Evolutionary conservation across 2,888 invertebrate species (phyloP).

Genomic region (Candidula unifasciata): DNA sequence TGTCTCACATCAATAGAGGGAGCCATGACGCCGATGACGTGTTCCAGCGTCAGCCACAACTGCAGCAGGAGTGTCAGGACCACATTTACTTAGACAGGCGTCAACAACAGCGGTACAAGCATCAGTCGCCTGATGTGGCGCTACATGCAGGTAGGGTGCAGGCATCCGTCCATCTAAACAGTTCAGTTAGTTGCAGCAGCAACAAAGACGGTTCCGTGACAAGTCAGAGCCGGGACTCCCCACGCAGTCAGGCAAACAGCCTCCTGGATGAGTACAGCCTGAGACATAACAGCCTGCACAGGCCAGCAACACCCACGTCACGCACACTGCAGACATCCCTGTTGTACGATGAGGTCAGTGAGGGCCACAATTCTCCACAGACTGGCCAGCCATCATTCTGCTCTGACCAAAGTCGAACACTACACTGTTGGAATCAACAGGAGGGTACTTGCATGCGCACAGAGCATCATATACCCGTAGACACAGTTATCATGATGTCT

Average conservation of each 20-base stretch:
- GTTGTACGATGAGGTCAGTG: no score
- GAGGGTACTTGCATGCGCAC: not conserved
- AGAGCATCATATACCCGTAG: not conserved
- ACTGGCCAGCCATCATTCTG: not conserved
- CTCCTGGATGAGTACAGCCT: not conserved
- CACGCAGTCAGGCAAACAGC: not conserved
- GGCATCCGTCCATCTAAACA: conserved; percentile 10
- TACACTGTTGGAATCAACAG: not conserved
- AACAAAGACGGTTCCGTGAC: not conserved
- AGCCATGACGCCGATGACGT: not conserved
- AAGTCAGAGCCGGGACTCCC: conserved; percentile 17
- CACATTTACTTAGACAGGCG: conserved; percentile 1
- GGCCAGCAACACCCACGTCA: not conserved
- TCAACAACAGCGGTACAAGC: conserved; percentile 14
- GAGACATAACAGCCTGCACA: not conserved
- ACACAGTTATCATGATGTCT: not conserved
- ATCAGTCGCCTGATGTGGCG: not conserved
- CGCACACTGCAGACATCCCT: not conserved
- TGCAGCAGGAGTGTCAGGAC: not conserved
- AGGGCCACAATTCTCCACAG: not conserved
- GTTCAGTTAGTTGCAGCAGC: conserved; percentile 36
- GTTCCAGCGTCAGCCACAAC: not conserved
- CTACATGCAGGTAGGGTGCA: conserved; percentile 7
- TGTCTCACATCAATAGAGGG: not conserved
- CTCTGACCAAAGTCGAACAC: not conserved